A percentile compares a stretch with the other conserved stretches of the same genome.
Evolutionary conservation across 2,797 vertebrate species (phyloP).

Genomic region (Phyllotis vaccarum): DNA sequence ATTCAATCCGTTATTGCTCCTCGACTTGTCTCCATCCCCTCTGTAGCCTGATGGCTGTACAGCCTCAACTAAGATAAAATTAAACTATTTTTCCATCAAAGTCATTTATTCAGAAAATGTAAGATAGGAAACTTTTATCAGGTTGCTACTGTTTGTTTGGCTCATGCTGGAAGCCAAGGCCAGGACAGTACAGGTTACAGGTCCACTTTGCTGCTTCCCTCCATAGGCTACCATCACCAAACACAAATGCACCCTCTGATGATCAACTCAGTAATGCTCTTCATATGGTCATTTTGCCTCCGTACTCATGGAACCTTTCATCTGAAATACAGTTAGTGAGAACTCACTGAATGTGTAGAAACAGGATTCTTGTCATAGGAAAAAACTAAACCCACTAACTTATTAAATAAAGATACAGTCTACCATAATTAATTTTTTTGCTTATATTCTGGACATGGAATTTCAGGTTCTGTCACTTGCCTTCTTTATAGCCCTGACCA

Average conservation of each 20-base stretch:
- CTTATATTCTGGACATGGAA: not conserved
- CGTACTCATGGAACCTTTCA: not conserved
- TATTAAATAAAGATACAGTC: not conserved
- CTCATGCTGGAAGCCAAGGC: not conserved
- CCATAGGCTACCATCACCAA: not conserved
- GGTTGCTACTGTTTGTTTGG: not conserved
- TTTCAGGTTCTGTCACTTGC: slow-evolving; percentile 14
- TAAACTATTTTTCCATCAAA: not conserved
- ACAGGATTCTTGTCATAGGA: not conserved
- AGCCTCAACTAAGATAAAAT: not conserved
- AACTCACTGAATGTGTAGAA: not conserved
- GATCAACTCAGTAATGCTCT: not conserved
- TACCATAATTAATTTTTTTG: not conserved
- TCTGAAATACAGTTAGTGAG: slow-evolving; percentile 11
- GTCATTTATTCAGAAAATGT: not conserved
- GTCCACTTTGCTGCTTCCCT: not conserved
- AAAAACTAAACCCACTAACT: not conserved
- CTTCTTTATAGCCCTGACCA: not conserved
- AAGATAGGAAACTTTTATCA: not conserved
- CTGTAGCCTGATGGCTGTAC: not conserved
- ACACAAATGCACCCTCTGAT: not conserved
- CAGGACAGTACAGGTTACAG: not conserved
- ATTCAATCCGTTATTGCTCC: not conserved
- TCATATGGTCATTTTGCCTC: not conserved
- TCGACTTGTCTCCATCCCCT: not conserved